Conservation (phyloP, 2,888 invertebrate genomes). For the Invenusta paracnida region DNA sequence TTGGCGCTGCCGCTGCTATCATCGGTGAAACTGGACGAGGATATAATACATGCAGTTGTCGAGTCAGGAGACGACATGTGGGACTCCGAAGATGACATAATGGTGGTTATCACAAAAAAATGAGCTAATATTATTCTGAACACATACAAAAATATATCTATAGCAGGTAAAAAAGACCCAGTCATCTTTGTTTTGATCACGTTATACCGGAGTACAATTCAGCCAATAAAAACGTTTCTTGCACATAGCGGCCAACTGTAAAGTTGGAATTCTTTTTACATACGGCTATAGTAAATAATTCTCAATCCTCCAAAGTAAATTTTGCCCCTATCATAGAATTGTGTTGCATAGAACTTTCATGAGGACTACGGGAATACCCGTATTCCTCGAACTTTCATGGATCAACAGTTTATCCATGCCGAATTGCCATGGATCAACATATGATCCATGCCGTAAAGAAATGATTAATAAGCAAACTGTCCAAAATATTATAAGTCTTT, state of each 20-base stretch:
- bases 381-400: background rate
- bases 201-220: slow-evolving; percentile 12
- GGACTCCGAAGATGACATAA: slow-evolving; percentile 13
- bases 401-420: background rate
- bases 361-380: background rate
- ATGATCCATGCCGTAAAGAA: too few relatives aligned
- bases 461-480: too few relatives aligned
- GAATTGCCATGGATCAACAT: background rate
- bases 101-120: background rate
- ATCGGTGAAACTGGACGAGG: background rate
- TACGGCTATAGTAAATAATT: slow-evolving; percentile 26
- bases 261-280: slow-evolving; percentile 6
- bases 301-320: slow-evolving; percentile 10
- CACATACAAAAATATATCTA: background rate
- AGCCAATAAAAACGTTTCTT: slow-evolving; percentile 21
- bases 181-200: background rate
- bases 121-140: background rate
- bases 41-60: background rate
- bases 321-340: background rate
- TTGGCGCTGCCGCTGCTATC: background rate
- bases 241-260: slow-evolving; percentile 8
- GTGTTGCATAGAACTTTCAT: background rate
- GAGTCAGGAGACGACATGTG: background rate
- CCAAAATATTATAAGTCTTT: too few relatives aligned
- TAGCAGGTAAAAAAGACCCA: background rate